Evolutionary conservation across 2,888 invertebrate genomes (phyloP), one percentile per base, ranked within the genome.

Genomic region (Cryptus armator): DNA sequence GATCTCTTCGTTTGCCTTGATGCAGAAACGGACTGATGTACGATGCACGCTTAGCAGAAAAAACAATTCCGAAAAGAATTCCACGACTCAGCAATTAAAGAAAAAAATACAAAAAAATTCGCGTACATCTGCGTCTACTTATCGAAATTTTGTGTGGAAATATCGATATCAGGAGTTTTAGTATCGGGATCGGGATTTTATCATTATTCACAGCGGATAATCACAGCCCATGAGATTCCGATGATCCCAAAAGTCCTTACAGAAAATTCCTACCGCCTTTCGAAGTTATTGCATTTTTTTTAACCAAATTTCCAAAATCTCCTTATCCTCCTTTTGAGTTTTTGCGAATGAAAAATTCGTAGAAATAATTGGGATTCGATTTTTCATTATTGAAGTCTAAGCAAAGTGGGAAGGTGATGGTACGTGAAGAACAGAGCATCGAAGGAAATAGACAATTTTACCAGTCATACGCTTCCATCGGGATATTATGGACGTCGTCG

Each of bases 361-460:
- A 29, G 7, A 9, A 37, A 9, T 9, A 37, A 37, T 37, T 37
- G 37, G 1, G 9, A 51, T 75, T 37, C 19, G 59, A 62, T 44
- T 32, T 74, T 67, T 56, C 24, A 44, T 64, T 19, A 19, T 37
- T 24, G n/a, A 51, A 71, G 16, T 24, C n/a, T 24, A 44, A 79
- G 24, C 9, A 10, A 71, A 14, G 32, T n/a, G 43, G 46, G 59
- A 46, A 29, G 10, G 32, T 46, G 59, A 46, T 19, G 59, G n/a
- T 24, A 64, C 66, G 37, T 71, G 70, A 37, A 29, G 72, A 51
- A 43, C 19, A 19, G 19, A 10, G 53, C 19, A 3, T 10, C 12
- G 24, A 24, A 48, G 86, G 82, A 84, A 86, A 84, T 80, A 77
- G 86, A 84, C 76, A 67, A 86, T 84, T 80, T 72, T 64, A 71